Conservation (phyloP, 2,888 invertebrate species). For the Coleophora flavipennella region DNA sequence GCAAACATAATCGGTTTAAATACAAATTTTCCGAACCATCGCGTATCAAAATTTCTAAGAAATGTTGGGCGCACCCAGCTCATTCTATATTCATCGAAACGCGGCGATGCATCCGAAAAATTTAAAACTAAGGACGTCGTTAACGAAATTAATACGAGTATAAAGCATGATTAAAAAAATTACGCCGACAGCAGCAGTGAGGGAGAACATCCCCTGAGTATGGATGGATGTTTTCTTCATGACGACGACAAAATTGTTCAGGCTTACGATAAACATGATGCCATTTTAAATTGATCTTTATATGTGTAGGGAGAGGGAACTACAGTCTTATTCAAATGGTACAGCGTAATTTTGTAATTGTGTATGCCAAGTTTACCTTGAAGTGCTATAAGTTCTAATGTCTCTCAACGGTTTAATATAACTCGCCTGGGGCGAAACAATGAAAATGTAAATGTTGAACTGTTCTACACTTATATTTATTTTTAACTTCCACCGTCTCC, state of each 20-base stretch:
- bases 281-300: constrained; percentile 22
- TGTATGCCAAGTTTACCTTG: constrained; percentile 56
- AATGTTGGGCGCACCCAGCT: constrained; percentile 24
- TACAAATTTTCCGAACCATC: constrained; percentile 41
- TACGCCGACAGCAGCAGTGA: constrained; percentile 51
- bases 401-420: constrained; percentile 60
- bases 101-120: constrained; percentile 47
- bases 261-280: constrained; percentile 10
- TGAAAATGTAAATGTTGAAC: constrained; percentile 58
- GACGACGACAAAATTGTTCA: constrained; percentile 19
- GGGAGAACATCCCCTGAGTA: constrained; percentile 45
- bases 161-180: constrained; percentile 73
- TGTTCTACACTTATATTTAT: constrained; percentile 29
- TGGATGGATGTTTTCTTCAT: constrained; percentile 53
- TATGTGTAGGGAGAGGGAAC: constrained; percentile 7
- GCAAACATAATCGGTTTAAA: constrained; percentile 1
- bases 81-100: constrained; percentile 68
- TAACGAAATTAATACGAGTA: constrained; percentile 70
- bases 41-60: constrained; percentile 8
- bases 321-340: constrained; percentile 9
- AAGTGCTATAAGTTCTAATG: constrained; percentile 67
- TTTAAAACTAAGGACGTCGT: constrained; percentile 53
- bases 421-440: constrained; percentile 54
- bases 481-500: constrained; percentile 41
- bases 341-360: constrained; percentile 37